Evolutionary conservation across 2,113 vertebrate genomes (phyloP), one percentile per base, ranked within the genome.

Genomic region (Lasiurus borealis): DNA sequence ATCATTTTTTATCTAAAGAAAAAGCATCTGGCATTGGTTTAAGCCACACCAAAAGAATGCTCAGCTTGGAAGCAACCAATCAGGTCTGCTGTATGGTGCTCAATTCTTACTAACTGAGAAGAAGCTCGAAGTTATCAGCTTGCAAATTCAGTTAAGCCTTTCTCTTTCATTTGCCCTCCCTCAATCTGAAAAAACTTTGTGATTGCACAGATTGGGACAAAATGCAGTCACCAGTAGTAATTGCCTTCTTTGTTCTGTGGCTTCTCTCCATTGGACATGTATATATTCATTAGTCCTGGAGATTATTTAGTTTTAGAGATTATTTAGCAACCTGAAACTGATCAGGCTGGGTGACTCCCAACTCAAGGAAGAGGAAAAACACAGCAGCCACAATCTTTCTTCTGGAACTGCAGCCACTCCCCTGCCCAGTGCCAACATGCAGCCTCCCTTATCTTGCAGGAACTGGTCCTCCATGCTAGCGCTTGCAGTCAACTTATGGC

Each of bases 301-400:
- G 40, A 40, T 40, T 40, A 40, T 40, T 40, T 40, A 40, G 40
- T 40, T 40, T 40, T 73, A 31, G 46, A 95, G 76, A 89, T 83
- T 52, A 66, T 77, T 86, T 80, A 95, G 27, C 40, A 90, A 69
- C 57, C 31, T 62, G 86, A 93, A 52, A 85, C 36, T 50, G 15
- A 95, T 90, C 34, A 16, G 44, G n/a, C 85, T 90, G 57, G 46
- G 36, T 8, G 34, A 31, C 50, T 75, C 19, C 75, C 75, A 89
- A 95, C n/a, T 84, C 83, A 93, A 75, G 44, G 34, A 83, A 64
- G 27, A 54, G 19, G 3, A 6, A 12, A 36, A 73, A 84, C 80
- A 75, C 52, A 90, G 52, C 7, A 82, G 62, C 86, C 64, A 88
- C 81, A 88, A 40, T 90, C 90, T 85, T 68, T 92, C 85, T 94